Evolutionary conservation across 2,797 vertebrate genomes (phyloP).

Genomic region (Chrysocyon brachyurus): DNA sequence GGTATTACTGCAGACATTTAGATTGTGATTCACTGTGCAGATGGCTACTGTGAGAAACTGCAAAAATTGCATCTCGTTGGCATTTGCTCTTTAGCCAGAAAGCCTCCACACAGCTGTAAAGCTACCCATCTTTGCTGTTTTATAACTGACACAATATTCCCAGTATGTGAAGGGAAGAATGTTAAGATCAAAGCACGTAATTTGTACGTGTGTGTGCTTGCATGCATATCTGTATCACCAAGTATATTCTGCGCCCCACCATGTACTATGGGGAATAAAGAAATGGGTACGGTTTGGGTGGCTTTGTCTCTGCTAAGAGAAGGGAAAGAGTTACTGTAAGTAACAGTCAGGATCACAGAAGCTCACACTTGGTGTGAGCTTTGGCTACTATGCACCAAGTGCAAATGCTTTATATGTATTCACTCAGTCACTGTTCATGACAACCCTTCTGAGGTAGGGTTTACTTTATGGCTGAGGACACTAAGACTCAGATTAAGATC

Average conservation of each 20-base stretch:
- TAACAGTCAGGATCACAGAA: background rate
- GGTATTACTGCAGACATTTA: slow-evolving; percentile 58
- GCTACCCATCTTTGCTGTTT: background rate
- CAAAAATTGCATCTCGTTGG: slow-evolving; percentile 44
- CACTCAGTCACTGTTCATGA: background rate
- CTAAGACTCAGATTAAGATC: background rate
- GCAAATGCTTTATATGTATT: background rate
- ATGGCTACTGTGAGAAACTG: slow-evolving; percentile 26
- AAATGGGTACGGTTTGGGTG: background rate
- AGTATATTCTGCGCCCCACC: background rate
- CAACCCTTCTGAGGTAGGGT: background rate
- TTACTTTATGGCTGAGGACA: background rate
- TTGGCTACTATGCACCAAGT: background rate
- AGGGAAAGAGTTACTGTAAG: background rate
- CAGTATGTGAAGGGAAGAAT: background rate
- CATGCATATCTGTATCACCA: background rate
- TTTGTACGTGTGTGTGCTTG: background rate
- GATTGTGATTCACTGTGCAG: slow-evolving; percentile 51
- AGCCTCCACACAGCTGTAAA: slow-evolving; percentile 52
- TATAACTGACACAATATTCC: slow-evolving; percentile 18
- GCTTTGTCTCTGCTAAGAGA: background rate
- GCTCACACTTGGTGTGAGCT: background rate
- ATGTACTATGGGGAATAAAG: background rate
- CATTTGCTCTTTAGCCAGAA: slow-evolving; percentile 69
- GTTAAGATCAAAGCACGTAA: background rate